Conservation (phyloP, 2,113 vertebrate species). For the Ascaphus truei region DNA sequence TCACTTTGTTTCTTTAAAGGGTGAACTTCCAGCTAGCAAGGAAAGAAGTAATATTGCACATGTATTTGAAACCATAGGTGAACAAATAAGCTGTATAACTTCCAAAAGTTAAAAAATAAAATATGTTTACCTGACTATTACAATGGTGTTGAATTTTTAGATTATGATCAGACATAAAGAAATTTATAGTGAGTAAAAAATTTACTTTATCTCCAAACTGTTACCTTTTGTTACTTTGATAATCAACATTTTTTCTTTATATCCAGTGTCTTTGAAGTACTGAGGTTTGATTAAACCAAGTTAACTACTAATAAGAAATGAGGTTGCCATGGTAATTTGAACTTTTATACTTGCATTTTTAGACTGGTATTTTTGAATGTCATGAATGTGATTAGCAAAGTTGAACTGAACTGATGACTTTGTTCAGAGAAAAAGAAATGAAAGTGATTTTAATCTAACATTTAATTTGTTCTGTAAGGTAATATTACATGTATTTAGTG, state of each 20-base stretch:
- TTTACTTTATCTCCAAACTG: too few relatives aligned
- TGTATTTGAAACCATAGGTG: too few relatives aligned
- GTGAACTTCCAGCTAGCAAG: too few relatives aligned
- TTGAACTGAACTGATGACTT: conserved; percentile 1
- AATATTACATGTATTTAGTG: not conserved
- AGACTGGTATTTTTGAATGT: conserved; percentile 32
- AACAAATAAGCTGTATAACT: too few relatives aligned
- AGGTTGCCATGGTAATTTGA: conserved; percentile 21
- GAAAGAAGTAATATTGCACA: too few relatives aligned
- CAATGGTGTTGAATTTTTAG: too few relatives aligned
- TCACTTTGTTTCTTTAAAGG: too few relatives aligned
- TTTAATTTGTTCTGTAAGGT: not conserved
- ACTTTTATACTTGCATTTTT: conserved; percentile 25
- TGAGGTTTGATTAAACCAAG: conserved; percentile 15
- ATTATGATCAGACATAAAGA: too few relatives aligned
- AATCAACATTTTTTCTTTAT: not conserved
- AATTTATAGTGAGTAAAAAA: too few relatives aligned
- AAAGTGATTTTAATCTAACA: conserved; percentile 11
- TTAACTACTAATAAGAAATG: conserved; percentile 21
- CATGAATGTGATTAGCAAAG: conserved; percentile 27
- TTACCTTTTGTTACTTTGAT: not conserved
- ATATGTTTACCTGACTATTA: too few relatives aligned
- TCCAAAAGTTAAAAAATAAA: too few relatives aligned
- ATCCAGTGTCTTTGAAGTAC: not conserved
- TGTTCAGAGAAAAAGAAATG: not conserved